Base-by-base conservation (phyloP, 2,888 invertebrate genomes). In the Zygothrica quintamaculata region DNA sequence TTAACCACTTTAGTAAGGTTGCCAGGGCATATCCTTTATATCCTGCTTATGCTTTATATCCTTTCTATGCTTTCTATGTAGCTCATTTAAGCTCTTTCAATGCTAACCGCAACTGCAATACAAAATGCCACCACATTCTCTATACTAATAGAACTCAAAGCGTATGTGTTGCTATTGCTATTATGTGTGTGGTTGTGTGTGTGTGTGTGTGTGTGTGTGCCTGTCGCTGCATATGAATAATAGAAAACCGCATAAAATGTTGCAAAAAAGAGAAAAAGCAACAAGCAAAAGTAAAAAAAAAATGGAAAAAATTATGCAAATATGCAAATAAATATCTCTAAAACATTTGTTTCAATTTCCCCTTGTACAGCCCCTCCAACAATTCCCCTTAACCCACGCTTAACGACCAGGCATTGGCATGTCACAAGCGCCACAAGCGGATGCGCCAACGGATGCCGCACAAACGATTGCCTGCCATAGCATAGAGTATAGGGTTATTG, bases 321-420 rank as follows among this genome's bases (percentile, higher is more conserved):
- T 79, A 81, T 79, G 78, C 78, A 76, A 82, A 80, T 80, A 80
- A 80, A 80, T 80, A 80, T 82, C 80, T 80, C 80, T 77, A 82
- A 80, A 82, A 79, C 77, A 80, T 80, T 82, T 82, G 84, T 80
- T 82, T 79, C 77, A 82, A 77, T 77, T 79, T 74, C 69, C 31
- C 9, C 18, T 1, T 18, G 5, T 18, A 26, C 9, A 44, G 0
- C 4, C 6, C 12, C 43, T 3, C 26, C 26, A 26, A 26, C 26
- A 26, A 26, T 4, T 8, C 26, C 5, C 26, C 8, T 8, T 8
- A 26, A 26, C 8, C 26, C 26, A 26, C 26, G 8, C 26, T 8
- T 8, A 26, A 26, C 26, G 8, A 4, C 26, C 26, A 26, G 8
- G 4, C 4, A 4, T 8, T 8, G 4, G 8, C 26, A 26, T 8